A percentile compares a stretch with the other conserved stretches of the same genome.
Evolutionary conservation across 2,888 invertebrate species (phyloP).

Genomic region (Aleiodes leptofemur): DNA sequence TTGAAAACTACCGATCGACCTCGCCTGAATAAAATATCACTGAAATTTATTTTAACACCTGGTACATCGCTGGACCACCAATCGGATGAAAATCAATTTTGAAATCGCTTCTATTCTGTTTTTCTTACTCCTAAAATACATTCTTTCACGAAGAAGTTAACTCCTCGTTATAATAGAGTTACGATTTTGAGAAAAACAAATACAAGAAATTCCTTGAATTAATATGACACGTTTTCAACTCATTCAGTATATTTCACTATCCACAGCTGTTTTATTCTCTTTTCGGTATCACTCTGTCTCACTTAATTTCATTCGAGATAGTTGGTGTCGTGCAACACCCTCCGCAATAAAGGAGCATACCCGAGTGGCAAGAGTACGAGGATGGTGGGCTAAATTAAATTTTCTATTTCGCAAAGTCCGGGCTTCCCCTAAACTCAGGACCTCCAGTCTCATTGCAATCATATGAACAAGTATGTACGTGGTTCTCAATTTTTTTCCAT

Average conservation of each 20-base stretch:
- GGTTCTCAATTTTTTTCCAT: conserved; percentile 56
- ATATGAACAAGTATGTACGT: conserved; percentile 58
- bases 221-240: conserved; percentile 52
- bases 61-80: conserved; percentile 65
- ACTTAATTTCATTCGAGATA: background rate
- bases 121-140: background rate
- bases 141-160: background rate
- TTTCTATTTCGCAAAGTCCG: conserved; percentile 66
- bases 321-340: conserved; percentile 54
- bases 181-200: conserved; percentile 11
- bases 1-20: conserved; percentile 74
- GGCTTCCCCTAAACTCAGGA: conserved; percentile 60
- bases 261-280: conserved; percentile 19
- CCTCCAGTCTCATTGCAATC: conserved; percentile 59
- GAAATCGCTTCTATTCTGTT: conserved; percentile 26
- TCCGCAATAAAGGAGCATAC: conserved; percentile 58
- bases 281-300: conserved; percentile 32
- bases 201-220: conserved; percentile 50
- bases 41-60: conserved; percentile 75
- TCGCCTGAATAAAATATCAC: conserved; percentile 74
- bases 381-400: conserved; percentile 67
- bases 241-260: too few species aligned
- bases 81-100: conserved; percentile 47
- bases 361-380: conserved; percentile 53
- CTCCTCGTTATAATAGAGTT: background rate